Evolutionary conservation across 2,113 vertebrate genomes (phyloP).

Genomic region (Syrmaticus mikado): DNA sequence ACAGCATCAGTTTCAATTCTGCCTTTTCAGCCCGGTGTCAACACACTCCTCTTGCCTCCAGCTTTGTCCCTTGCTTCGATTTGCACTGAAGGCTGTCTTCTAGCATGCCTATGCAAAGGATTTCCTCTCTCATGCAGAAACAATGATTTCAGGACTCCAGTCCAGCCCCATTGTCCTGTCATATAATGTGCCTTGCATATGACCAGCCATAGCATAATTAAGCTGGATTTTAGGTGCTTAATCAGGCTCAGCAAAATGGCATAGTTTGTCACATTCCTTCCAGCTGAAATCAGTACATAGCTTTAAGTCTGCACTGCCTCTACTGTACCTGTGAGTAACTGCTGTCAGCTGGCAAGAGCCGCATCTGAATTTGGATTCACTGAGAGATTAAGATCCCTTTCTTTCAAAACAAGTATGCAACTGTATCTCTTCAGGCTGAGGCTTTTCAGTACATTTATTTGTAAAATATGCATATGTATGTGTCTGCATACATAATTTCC

Average conservation of each 20-base stretch:
- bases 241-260: constrained; percentile 54
- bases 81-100: background rate
- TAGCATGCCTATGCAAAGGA: background rate
- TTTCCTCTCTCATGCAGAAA: background rate
- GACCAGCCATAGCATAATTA: constrained; percentile 52
- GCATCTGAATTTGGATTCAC: constrained; percentile 43
- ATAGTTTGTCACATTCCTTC: constrained; percentile 55
- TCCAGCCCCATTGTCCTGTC: constrained; percentile 5
- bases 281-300: constrained; percentile 46
- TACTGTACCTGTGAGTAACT: constrained; percentile 65
- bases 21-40: background rate
- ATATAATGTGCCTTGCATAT: background rate
- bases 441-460: constrained; percentile 45
- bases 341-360: constrained; percentile 51
- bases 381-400: constrained; percentile 16
- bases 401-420: constrained; percentile 45
- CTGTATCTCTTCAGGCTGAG: constrained; percentile 11
- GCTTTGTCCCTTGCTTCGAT: background rate
- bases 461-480: constrained; percentile 54
- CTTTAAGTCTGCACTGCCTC: constrained; percentile 63
- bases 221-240: constrained; percentile 49
- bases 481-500: constrained; percentile 53
- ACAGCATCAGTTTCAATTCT: background rate
- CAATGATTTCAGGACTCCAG: background rate
- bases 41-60: background rate